Percentiles rank a stretch among this genome's conserved stretches.
Conservation (phyloP, 2,797 vertebrate species). For the Pyrocephalus nanus region DNA sequence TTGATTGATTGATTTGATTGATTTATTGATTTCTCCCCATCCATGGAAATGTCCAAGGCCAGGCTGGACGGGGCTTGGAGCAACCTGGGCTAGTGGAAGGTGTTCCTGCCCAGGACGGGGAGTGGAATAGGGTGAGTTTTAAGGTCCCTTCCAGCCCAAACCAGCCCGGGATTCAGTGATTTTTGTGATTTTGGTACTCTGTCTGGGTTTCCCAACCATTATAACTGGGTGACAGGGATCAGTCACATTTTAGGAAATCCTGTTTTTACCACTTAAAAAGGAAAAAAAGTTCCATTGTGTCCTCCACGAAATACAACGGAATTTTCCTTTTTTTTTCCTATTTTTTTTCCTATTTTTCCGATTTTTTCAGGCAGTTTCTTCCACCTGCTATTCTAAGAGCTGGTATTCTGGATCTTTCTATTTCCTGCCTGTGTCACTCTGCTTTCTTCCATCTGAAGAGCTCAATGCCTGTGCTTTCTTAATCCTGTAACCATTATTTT, state of each 20-base stretch:
- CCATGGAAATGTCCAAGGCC: neutral
- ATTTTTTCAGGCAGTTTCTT: neutral
- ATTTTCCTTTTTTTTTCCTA: neutral
- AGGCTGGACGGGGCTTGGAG: rapidly evolving
- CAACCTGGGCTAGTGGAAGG: rapidly evolving
- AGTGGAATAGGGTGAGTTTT: rapidly evolving
- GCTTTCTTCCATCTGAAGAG: neutral
- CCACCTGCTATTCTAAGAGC: neutral
- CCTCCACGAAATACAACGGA: neutral
- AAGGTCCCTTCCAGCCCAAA: neutral
- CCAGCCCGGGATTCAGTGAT: rapidly evolving
- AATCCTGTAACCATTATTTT: neutral
- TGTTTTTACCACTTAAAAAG: neutral
- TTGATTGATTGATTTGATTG: neutral
- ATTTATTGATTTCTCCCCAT: neutral
- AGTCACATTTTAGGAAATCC: neutral
- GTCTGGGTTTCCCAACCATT: neutral
- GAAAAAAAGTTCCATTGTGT: neutral
- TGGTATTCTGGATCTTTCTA: neutral
- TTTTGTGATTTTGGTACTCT: neutral
- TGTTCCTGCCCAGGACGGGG: neutral
- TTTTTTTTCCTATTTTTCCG: no score
- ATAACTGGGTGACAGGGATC: neutral
- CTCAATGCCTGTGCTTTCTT: neutral
- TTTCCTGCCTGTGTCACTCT: neutral